phyloP scores from a whole-genome alignment of 2,113 vertebrate species.

The Phylloscopus whistleri region DNA sequence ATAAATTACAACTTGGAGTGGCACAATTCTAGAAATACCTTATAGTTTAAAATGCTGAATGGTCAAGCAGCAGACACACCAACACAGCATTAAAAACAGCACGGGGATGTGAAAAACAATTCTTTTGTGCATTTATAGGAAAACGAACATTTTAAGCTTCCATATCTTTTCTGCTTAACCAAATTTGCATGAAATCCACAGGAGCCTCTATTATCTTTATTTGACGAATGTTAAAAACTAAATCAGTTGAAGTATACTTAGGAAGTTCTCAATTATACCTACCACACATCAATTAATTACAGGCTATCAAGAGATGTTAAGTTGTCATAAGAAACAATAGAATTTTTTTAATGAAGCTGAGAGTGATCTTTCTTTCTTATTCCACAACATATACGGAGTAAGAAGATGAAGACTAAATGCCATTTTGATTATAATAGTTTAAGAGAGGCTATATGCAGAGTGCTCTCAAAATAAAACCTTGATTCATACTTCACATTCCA shows the following conservation, averaged over 20 bases:
- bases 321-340: neutral
- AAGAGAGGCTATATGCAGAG: neutral
- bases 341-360: neutral
- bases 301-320: neutral
- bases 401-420: neutral
- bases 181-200: neutral
- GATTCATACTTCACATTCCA: neutral
- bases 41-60: neutral
- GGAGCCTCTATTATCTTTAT: neutral
- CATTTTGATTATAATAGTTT: neutral
- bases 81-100: neutral
- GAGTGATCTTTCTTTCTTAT: neutral
- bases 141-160: neutral
- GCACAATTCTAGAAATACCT: neutral
- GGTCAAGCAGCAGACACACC: neutral
- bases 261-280: neutral
- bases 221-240: neutral
- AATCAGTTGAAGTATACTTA: neutral
- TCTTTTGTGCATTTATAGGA: neutral
- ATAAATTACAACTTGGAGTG: neutral
- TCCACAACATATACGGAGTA: neutral
- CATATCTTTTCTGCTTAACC: neutral
- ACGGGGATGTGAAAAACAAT: neutral
- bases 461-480: neutral
- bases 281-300: neutral